These are phyloP conservation scores for Gandaritis pyraliata DNA, from an alignment of 2,888 invertebrate genomes.

Conservation along the genomic window DNA sequence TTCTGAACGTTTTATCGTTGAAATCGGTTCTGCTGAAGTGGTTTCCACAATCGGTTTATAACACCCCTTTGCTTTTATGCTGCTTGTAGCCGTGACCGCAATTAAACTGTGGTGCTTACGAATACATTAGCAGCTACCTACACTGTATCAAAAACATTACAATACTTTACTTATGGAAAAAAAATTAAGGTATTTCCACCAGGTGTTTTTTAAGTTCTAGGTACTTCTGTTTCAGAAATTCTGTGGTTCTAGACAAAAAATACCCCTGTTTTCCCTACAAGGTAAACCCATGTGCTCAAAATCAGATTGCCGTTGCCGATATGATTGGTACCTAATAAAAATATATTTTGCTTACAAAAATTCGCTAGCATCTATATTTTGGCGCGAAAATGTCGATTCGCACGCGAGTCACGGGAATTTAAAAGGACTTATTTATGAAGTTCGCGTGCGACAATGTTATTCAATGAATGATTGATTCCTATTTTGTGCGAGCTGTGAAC, in stretches of 20 bases:
- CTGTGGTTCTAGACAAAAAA: not conserved
- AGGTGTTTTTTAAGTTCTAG: too few species aligned
- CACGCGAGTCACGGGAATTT: conserved; percentile 44
- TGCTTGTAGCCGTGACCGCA: not conserved
- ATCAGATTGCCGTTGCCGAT: not conserved
- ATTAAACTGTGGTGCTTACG: not conserved
- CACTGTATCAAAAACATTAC: too few species aligned
- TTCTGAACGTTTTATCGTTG: conserved; percentile 8
- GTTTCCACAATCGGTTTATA: conserved; percentile 1
- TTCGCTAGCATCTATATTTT: conserved; percentile 20
- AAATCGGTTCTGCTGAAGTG: conserved; percentile 6
- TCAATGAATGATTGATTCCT: conserved; percentile 53
- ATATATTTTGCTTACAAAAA: conserved; percentile 21
- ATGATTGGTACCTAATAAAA: conserved; percentile 7
- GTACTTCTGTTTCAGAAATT: too few species aligned
- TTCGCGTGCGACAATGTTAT: conserved; percentile 51
- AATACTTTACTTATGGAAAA: too few species aligned
- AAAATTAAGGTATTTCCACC: too few species aligned
- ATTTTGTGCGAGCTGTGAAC: conserved; percentile 33
- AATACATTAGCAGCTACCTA: too few species aligned
- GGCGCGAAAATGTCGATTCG: conserved; percentile 30
- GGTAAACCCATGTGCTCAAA: not conserved
- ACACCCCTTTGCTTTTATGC: conserved; percentile 4
- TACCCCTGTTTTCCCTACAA: not conserved
- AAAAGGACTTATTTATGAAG: conserved; percentile 50